These are phyloP conservation scores for Bovichtus diacanthus DNA, from an alignment of 2,797 vertebrate species.

Conservation along the genomic window DNA sequence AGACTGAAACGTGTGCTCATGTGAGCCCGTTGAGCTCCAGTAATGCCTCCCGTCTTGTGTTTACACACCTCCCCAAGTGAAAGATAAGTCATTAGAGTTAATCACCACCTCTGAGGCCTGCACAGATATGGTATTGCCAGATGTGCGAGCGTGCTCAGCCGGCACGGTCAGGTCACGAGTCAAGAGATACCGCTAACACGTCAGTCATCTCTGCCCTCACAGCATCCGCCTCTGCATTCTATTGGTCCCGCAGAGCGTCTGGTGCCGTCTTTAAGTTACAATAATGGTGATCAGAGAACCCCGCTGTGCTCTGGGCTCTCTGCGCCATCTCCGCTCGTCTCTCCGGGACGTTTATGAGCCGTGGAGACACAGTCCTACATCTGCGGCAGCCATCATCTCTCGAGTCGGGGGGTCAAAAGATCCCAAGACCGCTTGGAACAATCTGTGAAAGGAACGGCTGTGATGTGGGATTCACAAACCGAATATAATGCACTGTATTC, in stretches of 20 bases:
- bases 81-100: conserved; percentile 52
- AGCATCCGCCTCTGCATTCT: conserved; percentile 15
- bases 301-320: conserved; percentile 14
- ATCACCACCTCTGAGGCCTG: conserved; percentile 32
- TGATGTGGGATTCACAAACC: conserved; percentile 43
- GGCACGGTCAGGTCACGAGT: conserved; percentile 18
- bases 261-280: conserved; percentile 42
- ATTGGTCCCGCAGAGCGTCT: conserved; percentile 39
- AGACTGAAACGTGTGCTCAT: conserved; percentile 18
- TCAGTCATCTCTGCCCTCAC: conserved; percentile 38
- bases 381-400: conserved; percentile 61
- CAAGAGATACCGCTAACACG: conserved; percentile 25
- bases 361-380: conserved; percentile 52
- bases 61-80: conserved; percentile 35
- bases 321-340: conserved; percentile 47
- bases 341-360: conserved; percentile 55
- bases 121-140: conserved; percentile 50
- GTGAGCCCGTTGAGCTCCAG: conserved; percentile 19
- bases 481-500: conserved; percentile 33
- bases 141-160: conserved; percentile 52
- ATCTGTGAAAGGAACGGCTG: conserved; percentile 21
- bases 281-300: conserved; percentile 44
- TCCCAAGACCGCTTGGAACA: conserved; percentile 21
- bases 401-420: conserved; percentile 36
- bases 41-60: conserved; percentile 20